Conservation (phyloP, 2,888 invertebrate genomes). For the Alentia gelatinosa region DNA sequence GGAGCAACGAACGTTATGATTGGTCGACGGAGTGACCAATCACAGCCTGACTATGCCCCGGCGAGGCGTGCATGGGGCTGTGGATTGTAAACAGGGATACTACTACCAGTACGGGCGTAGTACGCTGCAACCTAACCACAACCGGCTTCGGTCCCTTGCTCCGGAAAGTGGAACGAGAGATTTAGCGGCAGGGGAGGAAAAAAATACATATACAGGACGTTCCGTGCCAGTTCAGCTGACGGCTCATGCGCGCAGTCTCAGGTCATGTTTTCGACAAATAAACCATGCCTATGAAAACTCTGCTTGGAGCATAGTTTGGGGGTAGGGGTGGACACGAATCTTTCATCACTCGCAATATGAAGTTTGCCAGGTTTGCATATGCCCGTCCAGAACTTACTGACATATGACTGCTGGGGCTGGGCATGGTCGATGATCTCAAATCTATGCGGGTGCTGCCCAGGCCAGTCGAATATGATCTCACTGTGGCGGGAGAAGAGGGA, state of each 20-base stretch:
- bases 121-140: neutral
- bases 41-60: neutral
- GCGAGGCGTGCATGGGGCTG: neutral
- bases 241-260: no score
- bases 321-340: neutral
- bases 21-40: neutral
- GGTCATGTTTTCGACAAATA: conserved; percentile 38
- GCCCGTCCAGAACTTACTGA: no score
- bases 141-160: neutral
- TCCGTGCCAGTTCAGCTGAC: no score
- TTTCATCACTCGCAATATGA: no score
- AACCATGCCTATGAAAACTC: neutral
- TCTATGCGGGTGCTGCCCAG: no score
- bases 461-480: conserved; percentile 13
- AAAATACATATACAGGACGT: no score
- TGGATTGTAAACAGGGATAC: neutral
- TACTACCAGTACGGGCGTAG: neutral
- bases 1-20: neutral
- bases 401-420: no score
- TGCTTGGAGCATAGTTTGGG: neutral
- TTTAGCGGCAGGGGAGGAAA: no score
- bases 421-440: no score
- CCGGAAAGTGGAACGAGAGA: neutral
- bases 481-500: neutral
- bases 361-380: no score